Evolutionary conservation across 2,113 vertebrate genomes (phyloP).

Genomic region (Heptranchias perlo): DNA sequence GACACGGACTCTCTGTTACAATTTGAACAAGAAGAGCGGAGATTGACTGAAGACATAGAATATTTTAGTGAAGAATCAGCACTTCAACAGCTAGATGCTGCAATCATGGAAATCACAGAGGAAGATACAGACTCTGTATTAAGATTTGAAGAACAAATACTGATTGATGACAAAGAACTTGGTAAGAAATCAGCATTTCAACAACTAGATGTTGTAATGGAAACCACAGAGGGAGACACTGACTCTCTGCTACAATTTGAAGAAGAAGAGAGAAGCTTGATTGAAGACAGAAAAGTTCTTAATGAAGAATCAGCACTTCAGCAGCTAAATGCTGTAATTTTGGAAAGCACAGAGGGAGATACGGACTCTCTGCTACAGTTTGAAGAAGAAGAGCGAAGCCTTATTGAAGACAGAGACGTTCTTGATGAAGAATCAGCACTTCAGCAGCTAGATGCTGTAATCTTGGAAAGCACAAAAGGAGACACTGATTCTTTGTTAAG

Average conservation of each 20-base stretch:
- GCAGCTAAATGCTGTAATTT: constrained; percentile 61
- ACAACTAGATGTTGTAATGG: constrained; percentile 38
- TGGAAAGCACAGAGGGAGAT: constrained; percentile 69
- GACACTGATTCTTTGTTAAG: constrained; percentile 82
- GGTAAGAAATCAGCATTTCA: not conserved
- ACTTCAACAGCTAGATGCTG: not conserved
- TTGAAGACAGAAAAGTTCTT: constrained; percentile 52
- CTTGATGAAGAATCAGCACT: constrained; percentile 3
- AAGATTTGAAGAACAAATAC: constrained; percentile 48
- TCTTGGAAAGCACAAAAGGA: constrained; percentile 66
- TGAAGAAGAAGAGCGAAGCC: constrained; percentile 87
- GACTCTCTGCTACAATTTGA: constrained; percentile 53
- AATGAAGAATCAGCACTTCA: constrained; percentile 77
- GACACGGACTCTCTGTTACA: constrained; percentile 82
- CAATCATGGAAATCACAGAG: constrained; percentile 44
- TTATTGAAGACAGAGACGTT: constrained; percentile 44
- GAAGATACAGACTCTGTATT: constrained; percentile 59
- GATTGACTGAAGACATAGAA: not conserved
- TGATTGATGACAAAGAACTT: constrained; percentile 46
- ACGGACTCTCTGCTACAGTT: constrained; percentile 86
- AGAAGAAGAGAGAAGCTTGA: constrained; percentile 54
- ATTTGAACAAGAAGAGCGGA: constrained; percentile 89
- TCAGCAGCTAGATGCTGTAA: not conserved
- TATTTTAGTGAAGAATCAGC: not conserved
- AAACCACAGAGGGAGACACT: constrained; percentile 56